Conservation (phyloP, 2,888 invertebrate species). For the Rhopalosiphum nymphaeae region DNA sequence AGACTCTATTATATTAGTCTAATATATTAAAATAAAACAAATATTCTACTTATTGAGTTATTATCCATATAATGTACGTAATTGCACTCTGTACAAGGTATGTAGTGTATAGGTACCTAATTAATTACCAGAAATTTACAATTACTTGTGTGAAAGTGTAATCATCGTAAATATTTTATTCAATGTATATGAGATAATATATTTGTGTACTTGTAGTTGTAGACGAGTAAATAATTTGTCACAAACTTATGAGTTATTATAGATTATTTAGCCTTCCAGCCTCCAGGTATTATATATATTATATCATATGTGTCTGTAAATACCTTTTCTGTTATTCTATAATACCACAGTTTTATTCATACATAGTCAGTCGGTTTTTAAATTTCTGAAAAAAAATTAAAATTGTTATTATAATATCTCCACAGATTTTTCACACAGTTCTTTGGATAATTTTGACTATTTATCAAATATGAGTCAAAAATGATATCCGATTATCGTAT, state of each 20-base stretch:
- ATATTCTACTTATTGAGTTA: neutral
- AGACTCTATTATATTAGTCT: neutral
- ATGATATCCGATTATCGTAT: too few relatives aligned
- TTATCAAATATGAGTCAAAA: too few relatives aligned
- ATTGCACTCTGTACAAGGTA: neutral
- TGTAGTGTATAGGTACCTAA: neutral
- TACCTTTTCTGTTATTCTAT: neutral
- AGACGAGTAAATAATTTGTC: neutral
- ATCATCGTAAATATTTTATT: neutral
- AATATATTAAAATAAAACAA: neutral
- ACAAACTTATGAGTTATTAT: too few relatives aligned
- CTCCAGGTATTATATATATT: neutral
- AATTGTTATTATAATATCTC: too few relatives aligned
- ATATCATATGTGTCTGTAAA: neutral
- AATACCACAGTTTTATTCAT: too few relatives aligned
- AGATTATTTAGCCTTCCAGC: neutral
- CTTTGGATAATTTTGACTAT: too few relatives aligned
- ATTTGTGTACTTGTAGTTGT: neutral
- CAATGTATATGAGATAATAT: neutral
- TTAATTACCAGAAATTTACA: neutral
- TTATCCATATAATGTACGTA: neutral
- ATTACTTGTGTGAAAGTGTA: neutral
- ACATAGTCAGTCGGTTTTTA: too few relatives aligned
- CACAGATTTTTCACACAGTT: too few relatives aligned
- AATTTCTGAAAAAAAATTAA: too few relatives aligned